A percentile compares a stretch with the other conserved stretches of the same genome.
These are phyloP conservation scores for Nemotelus pantherinus DNA, from an alignment of 2,888 invertebrate species.

Conservation along the genomic window DNA sequence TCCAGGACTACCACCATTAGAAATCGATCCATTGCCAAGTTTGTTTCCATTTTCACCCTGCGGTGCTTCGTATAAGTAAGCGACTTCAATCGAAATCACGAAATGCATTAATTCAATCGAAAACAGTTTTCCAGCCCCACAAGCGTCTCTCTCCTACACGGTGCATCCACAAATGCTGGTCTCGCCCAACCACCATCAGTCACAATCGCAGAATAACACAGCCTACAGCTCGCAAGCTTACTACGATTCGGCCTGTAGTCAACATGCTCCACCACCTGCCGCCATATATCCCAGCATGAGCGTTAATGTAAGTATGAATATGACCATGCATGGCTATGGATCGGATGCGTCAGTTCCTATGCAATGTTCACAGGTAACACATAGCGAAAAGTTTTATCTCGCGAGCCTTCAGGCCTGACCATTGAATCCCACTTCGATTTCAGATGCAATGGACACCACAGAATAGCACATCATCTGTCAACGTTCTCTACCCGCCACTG, in stretches of 20 bases:
- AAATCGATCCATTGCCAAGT: slow-evolving; percentile 86
- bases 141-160: slow-evolving; percentile 67
- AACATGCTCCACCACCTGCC: slow-evolving; percentile 57
- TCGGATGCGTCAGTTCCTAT: slow-evolving; percentile 63
- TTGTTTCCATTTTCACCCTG: slow-evolving; percentile 89
- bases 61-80: slow-evolving; percentile 79
- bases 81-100: slow-evolving; percentile 49
- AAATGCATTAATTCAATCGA: background rate
- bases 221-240: slow-evolving; percentile 54
- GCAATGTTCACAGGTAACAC: slow-evolving; percentile 73
- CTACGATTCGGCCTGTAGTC: slow-evolving; percentile 60
- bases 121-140: slow-evolving; percentile 61
- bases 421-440: slow-evolving; percentile 34
- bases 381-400: background rate
- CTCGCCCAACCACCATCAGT: slow-evolving; percentile 64
- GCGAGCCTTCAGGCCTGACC: background rate
- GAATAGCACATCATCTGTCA: slow-evolving; percentile 69
- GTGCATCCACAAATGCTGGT: slow-evolving; percentile 74
- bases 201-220: slow-evolving; percentile 51
- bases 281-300: slow-evolving; percentile 89
- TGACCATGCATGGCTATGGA: slow-evolving; percentile 89
- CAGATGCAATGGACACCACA: slow-evolving; percentile 83
- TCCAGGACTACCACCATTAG: slow-evolving; percentile 79
- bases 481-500: slow-evolving; percentile 73
- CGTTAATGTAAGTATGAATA: slow-evolving; percentile 94